phyloP scores from a whole-genome alignment of 2,113 vertebrate genomes.

The Pleuronectes platessa region DNA sequence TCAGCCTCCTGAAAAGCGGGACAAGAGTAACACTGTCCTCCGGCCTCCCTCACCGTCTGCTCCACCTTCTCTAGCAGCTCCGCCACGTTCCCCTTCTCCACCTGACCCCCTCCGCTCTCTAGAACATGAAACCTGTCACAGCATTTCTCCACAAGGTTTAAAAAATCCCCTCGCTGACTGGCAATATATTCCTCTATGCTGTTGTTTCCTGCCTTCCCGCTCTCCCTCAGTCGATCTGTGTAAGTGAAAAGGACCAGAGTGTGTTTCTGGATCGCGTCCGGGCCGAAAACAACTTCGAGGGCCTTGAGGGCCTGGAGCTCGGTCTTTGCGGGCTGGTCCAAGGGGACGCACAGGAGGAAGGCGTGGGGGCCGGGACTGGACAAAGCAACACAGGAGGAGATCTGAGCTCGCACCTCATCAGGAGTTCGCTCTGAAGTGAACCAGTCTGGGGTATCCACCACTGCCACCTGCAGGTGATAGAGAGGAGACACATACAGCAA shows the following conservation, averaged over 20 bases:
- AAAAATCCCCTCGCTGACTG: constrained; percentile 69
- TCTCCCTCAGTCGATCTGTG: constrained; percentile 63
- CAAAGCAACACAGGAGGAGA: constrained; percentile 77
- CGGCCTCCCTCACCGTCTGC: constrained; percentile 74
- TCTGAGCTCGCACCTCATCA: constrained; percentile 74
- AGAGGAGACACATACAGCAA: not conserved
- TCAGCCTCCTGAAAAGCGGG: constrained; percentile 75
- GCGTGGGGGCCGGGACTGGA: constrained; percentile 80
- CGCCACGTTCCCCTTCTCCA: constrained; percentile 30
- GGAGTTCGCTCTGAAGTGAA: constrained; percentile 69
- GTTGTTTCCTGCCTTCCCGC: constrained; percentile 9
- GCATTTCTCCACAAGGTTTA: constrained; percentile 80
- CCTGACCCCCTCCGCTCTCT: constrained; percentile 30
- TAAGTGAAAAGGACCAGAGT: constrained; percentile 80
- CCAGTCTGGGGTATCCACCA: constrained; percentile 84
- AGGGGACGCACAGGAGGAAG: constrained; percentile 82
- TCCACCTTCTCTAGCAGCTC: constrained; percentile 80
- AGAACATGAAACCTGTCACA: constrained; percentile 81
- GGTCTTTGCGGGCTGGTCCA: constrained; percentile 70
- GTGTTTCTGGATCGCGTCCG: constrained; percentile 53
- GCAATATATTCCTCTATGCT: constrained; percentile 77
- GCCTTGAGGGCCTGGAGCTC: constrained; percentile 69
- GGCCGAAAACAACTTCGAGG: constrained; percentile 72
- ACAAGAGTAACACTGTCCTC: constrained; percentile 70
- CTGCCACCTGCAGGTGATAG: constrained; percentile 71